Evolutionary conservation across 2,113 vertebrate species (phyloP), one percentile per base, ranked within the genome.

Genomic region (Rhynchomys soricoides): DNA sequence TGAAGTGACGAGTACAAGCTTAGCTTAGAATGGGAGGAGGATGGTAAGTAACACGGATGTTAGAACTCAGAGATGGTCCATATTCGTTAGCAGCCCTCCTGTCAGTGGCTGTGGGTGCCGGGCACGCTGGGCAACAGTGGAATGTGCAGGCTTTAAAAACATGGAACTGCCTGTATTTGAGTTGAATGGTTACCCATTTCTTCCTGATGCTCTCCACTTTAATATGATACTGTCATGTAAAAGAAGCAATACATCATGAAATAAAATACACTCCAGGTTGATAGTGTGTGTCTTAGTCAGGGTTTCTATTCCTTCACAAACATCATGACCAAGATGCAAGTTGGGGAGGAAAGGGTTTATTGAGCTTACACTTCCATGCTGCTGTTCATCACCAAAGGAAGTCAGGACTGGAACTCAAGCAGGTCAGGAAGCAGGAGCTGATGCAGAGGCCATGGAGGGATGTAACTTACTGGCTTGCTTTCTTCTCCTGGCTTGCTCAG

Each of bases 221-320:
- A 66, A 48, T 89, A 71, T 13, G 79, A 45, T 62, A 22, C 48
- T 91, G 89, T 85, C 90, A 70, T 87, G 45, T 93, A 94, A 89
- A 96, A 95, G 90, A 94, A 17, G 16, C 50, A 92, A 0, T 88
- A 50, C 9, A 50, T 7, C 50, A 78, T 77, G 95, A 95, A 93
- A 37, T 93, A 95, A 17, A 71, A 11, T 59, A 50, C 3, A 71
- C 26, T 74, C 26, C 55, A 37, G 95, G 64, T 96, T 94, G 52
- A 71, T 75, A 37, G 74, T 71, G 10, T 64, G 62, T n/a, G n/a
- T n/a, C n/a, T n/a, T n/a, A n/a, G n/a, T n/a, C n/a, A n/a, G n/a
- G n/a, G n/a, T n/a, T n/a, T n/a, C n/a, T n/a, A n/a, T n/a, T n/a
- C n/a, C n/a, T n/a, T n/a, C n/a, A n/a, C n/a, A n/a, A n/a, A n/a